Base-by-base conservation (phyloP, 2,113 vertebrate species). In the Glaucidium brasilianum region DNA sequence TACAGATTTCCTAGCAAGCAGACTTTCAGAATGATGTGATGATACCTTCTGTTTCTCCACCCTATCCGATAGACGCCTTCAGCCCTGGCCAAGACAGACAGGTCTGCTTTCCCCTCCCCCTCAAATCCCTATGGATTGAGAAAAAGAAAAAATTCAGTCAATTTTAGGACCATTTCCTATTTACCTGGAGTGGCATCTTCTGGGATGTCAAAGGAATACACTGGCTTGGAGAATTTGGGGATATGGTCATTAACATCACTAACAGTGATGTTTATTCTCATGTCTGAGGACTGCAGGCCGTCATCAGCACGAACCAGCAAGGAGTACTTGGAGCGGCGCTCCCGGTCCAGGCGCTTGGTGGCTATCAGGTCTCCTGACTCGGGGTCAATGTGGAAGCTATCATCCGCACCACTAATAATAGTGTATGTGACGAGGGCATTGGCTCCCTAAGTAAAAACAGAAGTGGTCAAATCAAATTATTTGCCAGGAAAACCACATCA, bases 381-480 rank as follows among this genome's bases (percentile, higher is more conserved):
- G 0, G 99, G 99, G 96, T 99, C 99, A 5, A 99, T 98, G 17
- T 99, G 98, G 94, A 99, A 99, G 86, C 99, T 99, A 89, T 99
- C 99, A 26, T 99, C 99, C 0, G 99, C 99, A 7, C 99, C 99
- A 3, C 99, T 99, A 96, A 99, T 99, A 92, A 99, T 99, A 19
- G 99, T 98, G 92, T 99, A 99, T 0, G 99, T 99, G 81, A 99
- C 99, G 1, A 99, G 98, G 53, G 99, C 99, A 37, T 99, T 99
- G 30, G 99, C 99, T 88, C 99, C 99, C 99, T 99, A 88, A 47
- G 95, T 7, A n/a, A 35, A 80, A 94, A 52, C 82, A 97, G 35
- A 83, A 94, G 94, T 47, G 80, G 92, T 85, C 86, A 94, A 58
- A 85, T 49, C 45, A 23, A 49, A 11, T 20, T 56, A 22, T 55